Base-by-base conservation (phyloP, 2,888 invertebrate genomes). In the Celastrina argiolus region DNA sequence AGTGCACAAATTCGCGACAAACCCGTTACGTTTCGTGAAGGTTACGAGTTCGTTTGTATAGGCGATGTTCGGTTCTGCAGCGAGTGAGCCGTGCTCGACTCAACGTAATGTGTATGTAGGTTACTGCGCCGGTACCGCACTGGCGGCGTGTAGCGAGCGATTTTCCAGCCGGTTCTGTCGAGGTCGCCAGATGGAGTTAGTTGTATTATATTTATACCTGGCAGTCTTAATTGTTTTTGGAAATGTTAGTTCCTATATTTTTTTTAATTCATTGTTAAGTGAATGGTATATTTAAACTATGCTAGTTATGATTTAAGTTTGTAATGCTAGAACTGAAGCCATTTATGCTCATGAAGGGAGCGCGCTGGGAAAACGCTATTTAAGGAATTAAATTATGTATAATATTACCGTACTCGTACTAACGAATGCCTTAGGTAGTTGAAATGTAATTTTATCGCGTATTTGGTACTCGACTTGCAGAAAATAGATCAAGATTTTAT, bases 1-100 rank as follows among this genome's bases (percentile, higher is more conserved):
- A 73, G 73, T 74, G 74, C 76, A 76, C 74, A 75, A 78, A 74
- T 77, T 74, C 72, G 73, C 75, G 75, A 59, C 36, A 76, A 76
- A 77, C 61, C 66, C 68, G 41, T 68, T 71, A 66, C 26, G 36
- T 63, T 31, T 65, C 42, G 78, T 77, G 76, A 74, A 70, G 63
- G 65, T 67, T 63, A 7, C 28, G 63, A 63, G 10, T 59, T 59
- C 8, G 59, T 58, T 59, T 61, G 14, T 36, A 1, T 14, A 18
- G 61, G 39, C 39, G 36, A 61, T 61, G 18, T 45, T 45, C 16
- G 18, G 42, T 45, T 18, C 18, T 7, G 10, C 45, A 45, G 18
- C 2, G 18, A 45, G 45, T 18, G 45, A 45, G 18, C 18, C 45
- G 45, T 18, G 45, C 18, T 45, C 7, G 16, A 45, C 31, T 28